A percentile compares a stretch with the other conserved stretches of the same genome.
Evolutionary conservation across 2,888 invertebrate genomes (phyloP).

Genomic region (Brachycybe producta): DNA sequence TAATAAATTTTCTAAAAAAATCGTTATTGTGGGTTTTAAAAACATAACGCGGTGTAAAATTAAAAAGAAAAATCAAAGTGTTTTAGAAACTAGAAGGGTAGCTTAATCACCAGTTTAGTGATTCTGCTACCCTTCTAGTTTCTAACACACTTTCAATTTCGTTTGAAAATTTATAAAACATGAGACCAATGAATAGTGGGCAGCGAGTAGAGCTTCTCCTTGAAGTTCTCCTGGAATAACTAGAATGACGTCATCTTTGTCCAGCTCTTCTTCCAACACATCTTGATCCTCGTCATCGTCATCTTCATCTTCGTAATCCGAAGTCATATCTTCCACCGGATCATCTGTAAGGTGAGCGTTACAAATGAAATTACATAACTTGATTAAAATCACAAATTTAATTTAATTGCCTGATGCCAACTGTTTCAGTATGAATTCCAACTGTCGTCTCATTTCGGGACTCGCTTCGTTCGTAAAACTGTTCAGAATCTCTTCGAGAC

Average conservation of each 20-base stretch:
- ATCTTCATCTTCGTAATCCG: constrained; percentile 22
- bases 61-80: no score
- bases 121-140: no score
- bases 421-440: constrained; percentile 38
- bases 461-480: constrained; percentile 32
- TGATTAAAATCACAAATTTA: neutral
- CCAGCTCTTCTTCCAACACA: constrained; percentile 41
- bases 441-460: constrained; percentile 35
- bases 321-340: constrained; percentile 18
- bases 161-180: no score
- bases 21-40: no score
- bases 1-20: no score
- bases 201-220: constrained; percentile 33
- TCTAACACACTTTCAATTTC: no score
- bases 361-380: neutral
- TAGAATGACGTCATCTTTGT: constrained; percentile 35
- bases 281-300: constrained; percentile 36
- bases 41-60: no score
- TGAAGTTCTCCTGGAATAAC: constrained; percentile 29
- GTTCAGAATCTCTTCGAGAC: constrained; percentile 35
- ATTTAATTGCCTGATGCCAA: constrained; percentile 27
- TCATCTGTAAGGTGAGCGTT: constrained; percentile 15
- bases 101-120: no score
- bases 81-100: no score
- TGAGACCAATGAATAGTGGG: constrained; percentile 24